These are phyloP conservation scores for Aphyosemion australe DNA, from an alignment of 2,113 vertebrate genomes.

Conservation along the genomic window DNA sequence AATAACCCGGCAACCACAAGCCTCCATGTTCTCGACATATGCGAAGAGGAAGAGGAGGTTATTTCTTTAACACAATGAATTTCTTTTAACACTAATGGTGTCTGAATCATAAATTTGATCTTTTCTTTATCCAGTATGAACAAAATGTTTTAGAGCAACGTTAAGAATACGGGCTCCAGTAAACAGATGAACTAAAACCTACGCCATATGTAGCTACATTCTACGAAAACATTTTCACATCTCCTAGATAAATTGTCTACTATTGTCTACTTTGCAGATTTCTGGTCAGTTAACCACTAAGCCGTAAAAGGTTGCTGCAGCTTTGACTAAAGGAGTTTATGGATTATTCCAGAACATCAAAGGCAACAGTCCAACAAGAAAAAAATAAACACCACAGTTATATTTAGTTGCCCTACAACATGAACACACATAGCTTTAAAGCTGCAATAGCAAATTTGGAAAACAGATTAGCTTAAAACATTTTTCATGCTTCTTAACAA, in stretches of 20 bases:
- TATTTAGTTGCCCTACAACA: too few relatives aligned
- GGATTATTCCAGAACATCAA: too few relatives aligned
- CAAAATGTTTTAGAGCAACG: background rate
- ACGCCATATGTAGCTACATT: background rate
- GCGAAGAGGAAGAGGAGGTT: constrained; percentile 14
- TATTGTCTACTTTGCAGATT: background rate
- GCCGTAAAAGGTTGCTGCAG: background rate
- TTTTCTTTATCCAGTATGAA: too few relatives aligned
- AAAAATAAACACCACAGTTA: too few relatives aligned
- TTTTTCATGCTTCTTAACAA: too few relatives aligned
- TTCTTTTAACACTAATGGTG: constrained; percentile 3
- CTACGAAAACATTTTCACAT: too few relatives aligned
- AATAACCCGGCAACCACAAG: constrained; percentile 46
- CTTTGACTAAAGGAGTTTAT: background rate
- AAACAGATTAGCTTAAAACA: too few relatives aligned
- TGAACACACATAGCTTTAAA: too few relatives aligned
- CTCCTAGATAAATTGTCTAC: background rate
- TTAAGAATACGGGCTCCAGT: background rate
- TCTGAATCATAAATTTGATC: background rate
- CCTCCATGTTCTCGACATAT: constrained; percentile 54
- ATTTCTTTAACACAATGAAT: constrained; percentile 8
- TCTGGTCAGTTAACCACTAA: background rate
- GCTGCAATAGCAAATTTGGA: too few relatives aligned
- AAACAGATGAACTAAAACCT: background rate
- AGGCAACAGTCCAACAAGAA: too few relatives aligned